Conservation (phyloP, 2,888 invertebrate species). For the Mesoligia furuncula region DNA sequence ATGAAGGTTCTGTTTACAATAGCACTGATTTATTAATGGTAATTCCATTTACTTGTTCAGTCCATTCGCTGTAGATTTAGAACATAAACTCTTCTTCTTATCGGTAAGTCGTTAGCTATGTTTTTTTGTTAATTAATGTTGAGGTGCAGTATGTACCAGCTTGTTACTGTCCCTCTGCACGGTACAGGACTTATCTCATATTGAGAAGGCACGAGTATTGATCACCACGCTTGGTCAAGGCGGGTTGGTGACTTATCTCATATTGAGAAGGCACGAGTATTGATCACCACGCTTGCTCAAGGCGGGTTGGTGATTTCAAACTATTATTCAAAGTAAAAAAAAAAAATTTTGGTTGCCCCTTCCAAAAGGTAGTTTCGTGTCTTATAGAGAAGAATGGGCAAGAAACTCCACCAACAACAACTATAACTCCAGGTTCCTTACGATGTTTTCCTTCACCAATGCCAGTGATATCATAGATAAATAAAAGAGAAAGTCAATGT, state of each 20-base stretch:
- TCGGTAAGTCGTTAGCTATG: neutral
- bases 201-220: neutral
- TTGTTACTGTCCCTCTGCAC: neutral
- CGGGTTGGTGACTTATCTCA: neutral
- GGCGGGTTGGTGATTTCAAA: neutral
- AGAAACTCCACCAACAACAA: too few species aligned
- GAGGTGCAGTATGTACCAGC: neutral
- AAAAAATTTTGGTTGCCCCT: too few species aligned
- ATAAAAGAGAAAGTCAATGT: too few species aligned
- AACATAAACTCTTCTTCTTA: neutral
- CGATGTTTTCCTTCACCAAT: neutral
- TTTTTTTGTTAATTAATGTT: neutral
- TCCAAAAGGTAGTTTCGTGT: too few species aligned
- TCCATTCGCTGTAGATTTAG: too few species aligned
- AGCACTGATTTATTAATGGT: neutral
- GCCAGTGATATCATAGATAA: neutral
- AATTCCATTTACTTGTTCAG: neutral
- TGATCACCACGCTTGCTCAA: neutral
- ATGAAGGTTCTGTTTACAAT: neutral
- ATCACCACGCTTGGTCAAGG: neutral
- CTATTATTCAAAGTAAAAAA: too few species aligned
- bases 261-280: neutral
- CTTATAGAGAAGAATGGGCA: too few species aligned
- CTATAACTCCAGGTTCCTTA: neutral
- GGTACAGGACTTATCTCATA: neutral